Conservation (phyloP, 2,797 vertebrate genomes). For the Urocyon cinereoargenteus region DNA sequence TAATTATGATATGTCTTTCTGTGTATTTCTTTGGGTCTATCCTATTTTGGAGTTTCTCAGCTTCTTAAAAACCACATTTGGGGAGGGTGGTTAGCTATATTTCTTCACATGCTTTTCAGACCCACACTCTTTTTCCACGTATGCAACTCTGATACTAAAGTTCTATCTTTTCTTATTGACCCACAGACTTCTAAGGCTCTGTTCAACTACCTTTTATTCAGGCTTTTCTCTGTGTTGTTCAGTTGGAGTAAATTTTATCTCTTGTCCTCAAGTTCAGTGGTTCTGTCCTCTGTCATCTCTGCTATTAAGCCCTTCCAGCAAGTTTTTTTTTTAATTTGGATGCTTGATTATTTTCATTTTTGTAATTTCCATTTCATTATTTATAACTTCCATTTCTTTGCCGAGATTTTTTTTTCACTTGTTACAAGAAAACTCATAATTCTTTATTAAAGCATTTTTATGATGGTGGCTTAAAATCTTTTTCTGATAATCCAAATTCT, state of each 20-base stretch:
- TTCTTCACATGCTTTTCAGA: conserved; percentile 5
- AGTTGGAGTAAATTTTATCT: background rate
- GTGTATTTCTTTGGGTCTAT: conserved; percentile 17
- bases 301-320: conserved; percentile 1
- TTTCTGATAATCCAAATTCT: conserved; percentile 10
- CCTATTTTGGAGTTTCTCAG: background rate
- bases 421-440: background rate
- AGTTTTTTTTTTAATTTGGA: background rate
- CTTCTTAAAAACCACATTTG: background rate
- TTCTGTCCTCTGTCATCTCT: background rate
- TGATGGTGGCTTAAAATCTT: background rate
- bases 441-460: background rate
- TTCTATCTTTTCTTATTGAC: background rate
- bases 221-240: background rate
- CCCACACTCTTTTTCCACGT: background rate
- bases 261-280: background rate
- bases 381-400: background rate
- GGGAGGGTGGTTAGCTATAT: background rate
- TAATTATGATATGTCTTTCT: background rate
- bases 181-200: background rate
- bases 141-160: background rate
- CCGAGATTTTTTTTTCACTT: background rate
- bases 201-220: background rate
- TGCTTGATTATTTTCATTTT: background rate
- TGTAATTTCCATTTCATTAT: background rate